Base-by-base conservation (phyloP, 2,113 vertebrate species). In the Gobio gobio region DNA sequence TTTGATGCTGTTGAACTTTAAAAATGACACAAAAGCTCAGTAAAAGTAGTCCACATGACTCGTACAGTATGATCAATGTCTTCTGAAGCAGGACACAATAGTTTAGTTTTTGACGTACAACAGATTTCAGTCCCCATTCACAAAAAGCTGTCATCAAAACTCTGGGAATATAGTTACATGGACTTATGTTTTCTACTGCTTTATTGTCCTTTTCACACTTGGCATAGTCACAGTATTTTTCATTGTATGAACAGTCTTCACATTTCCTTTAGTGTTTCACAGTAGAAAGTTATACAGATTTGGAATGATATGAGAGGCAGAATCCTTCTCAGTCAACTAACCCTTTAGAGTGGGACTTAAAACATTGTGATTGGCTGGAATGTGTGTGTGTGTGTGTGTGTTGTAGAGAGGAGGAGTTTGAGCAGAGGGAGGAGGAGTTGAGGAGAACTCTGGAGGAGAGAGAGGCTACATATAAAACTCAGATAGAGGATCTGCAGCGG, bases 381-480 rank as follows among this genome's bases (percentile, higher is more conserved):
- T 24, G n/a, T 18, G 6, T 22, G 56, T 80, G 20, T 14, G 45
- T 61, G 26, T 16, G 29, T 26, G 47, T 43, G 9, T 47, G 51
- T 88, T 88, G 87, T 89, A 98, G 97, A 91, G 97, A 98, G 91
- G 93, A 90, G 29, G 97, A 97, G 91, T 97, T 96, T 93, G 92
- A 94, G 89, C 97, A 96, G 92, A 97, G 94, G 89, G 97, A 97
- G 80, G 96, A 96, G 82, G 96, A 96, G 70, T 93, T 96, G 87
- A 94, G 90, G 86, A 96, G 91, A 83, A 77, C 85, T 14, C 89
- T 96, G 80, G 95, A 96, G 87, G 96, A 97, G 85, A 97, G 94
- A 92, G 96, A 97, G 84, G 94, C 92, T 86, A 91, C 91, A 85
- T 94, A 96, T 87, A 93, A 92, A 88, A 93, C 94, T 88, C 94